Conservation (phyloP, 2,113 vertebrate species). For the Gobio gobio region DNA sequence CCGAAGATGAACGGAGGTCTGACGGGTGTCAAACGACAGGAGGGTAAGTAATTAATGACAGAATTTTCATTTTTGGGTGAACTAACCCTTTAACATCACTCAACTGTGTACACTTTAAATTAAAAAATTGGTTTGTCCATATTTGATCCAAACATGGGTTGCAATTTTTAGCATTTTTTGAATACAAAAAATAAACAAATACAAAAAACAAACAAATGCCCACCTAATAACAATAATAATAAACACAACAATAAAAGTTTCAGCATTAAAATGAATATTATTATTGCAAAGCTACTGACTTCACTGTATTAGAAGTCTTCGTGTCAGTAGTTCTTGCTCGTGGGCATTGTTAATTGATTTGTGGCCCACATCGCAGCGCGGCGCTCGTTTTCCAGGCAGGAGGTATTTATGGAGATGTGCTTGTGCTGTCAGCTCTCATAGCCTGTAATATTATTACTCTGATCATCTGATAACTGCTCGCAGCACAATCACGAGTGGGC, state of each 20-base stretch:
- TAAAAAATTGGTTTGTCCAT: too few species aligned
- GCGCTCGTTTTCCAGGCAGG: conserved; percentile 60
- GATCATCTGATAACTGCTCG: conserved; percentile 46
- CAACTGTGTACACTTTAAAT: too few species aligned
- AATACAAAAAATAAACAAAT: too few species aligned
- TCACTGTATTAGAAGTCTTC: conserved; percentile 26
- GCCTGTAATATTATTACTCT: conserved; percentile 32
- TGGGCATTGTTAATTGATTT: conserved; percentile 56
- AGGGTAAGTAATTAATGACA: too few species aligned
- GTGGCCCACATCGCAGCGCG: conserved; percentile 53
- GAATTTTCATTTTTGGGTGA: too few species aligned
- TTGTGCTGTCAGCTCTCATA: conserved; percentile 59
- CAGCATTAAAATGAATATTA: neutral
- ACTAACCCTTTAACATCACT: too few species aligned
- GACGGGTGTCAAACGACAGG: too few species aligned
- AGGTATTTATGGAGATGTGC: conserved; percentile 60
- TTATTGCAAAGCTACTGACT: neutral
- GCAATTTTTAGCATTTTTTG: too few species aligned
- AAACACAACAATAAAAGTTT: neutral
- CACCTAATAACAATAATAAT: neutral
- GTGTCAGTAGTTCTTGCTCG: conserved; percentile 44
- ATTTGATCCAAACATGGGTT: too few species aligned
- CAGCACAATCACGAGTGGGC: conserved; percentile 23
- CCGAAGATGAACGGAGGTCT: too few species aligned
- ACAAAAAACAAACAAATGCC: neutral